Conservation (phyloP, 2,113 vertebrate genomes). For the Ctenomys sociabilis region DNA sequence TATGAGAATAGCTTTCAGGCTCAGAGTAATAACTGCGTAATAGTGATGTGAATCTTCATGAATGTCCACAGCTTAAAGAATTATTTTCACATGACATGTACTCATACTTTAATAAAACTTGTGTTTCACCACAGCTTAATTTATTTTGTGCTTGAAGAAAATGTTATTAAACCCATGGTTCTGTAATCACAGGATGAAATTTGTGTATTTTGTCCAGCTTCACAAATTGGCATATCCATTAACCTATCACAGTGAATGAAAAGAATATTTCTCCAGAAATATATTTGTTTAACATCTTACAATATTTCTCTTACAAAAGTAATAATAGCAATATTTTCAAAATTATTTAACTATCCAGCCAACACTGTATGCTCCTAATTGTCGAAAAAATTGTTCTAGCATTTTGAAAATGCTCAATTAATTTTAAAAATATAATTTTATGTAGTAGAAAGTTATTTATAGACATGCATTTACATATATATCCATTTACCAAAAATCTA, state of each 20-base stretch:
- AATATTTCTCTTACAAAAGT: not conserved
- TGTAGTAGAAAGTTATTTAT: conserved; percentile 24
- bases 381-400: not conserved
- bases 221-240: conserved; percentile 16
- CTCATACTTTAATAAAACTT: conserved; percentile 56
- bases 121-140: conserved; percentile 7
- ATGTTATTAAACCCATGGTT: conserved; percentile 49
- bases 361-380: not conserved
- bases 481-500: not conserved
- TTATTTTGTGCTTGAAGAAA: conserved; percentile 61
- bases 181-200: conserved; percentile 22
- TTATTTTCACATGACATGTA: not conserved
- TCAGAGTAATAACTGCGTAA: not conserved
- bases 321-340: conserved; percentile 37
- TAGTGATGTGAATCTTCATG: not conserved
- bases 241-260: conserved; percentile 34
- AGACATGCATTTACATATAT: not conserved
- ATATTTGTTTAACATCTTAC: not conserved
- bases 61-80: not conserved
- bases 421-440: conserved; percentile 60
- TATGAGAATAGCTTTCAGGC: not conserved
- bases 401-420: conserved; percentile 61
- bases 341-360: not conserved
- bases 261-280: conserved; percentile 19
- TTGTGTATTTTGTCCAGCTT: conserved; percentile 19